A percentile compares a stretch with the other conserved stretches of the same genome.
Conservation (phyloP, 2,888 invertebrate species). For the Odontocolon sp. region DNA sequence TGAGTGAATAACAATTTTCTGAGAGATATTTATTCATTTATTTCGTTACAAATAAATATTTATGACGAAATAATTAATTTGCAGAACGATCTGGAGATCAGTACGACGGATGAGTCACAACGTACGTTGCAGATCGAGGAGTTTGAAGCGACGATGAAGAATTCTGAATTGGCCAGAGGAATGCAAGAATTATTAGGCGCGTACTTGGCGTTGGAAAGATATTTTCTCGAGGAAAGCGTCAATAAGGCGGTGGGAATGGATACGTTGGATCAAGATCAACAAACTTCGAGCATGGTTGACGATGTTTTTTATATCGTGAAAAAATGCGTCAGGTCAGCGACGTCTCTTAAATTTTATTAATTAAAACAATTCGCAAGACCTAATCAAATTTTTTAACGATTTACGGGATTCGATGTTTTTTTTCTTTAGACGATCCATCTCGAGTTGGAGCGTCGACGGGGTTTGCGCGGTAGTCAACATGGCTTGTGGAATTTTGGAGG, state of each 20-base stretch:
- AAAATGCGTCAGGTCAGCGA: slow-evolving; percentile 92
- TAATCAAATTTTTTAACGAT: neutral
- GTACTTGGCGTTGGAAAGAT: slow-evolving; percentile 96
- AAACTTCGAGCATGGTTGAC: slow-evolving; percentile 96
- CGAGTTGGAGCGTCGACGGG: slow-evolving; percentile 96
- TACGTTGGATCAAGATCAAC: slow-evolving; percentile 86
- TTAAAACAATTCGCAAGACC: too few species aligned
- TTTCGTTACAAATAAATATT: too few species aligned
- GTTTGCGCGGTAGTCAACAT: slow-evolving; percentile 98
- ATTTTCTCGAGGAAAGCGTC: slow-evolving; percentile 97
- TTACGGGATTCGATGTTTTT: neutral
- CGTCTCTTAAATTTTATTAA: too few species aligned
- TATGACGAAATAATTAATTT: slow-evolving; percentile 37
- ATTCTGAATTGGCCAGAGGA: slow-evolving; percentile 88
- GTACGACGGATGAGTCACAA: slow-evolving; percentile 82
- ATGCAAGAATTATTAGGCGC: slow-evolving; percentile 93
- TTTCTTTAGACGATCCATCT: slow-evolving; percentile 89
- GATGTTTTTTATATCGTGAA: slow-evolving; percentile 98
- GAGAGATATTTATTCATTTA: too few species aligned
- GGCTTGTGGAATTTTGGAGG: slow-evolving; percentile 93
- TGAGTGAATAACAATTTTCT: slow-evolving; percentile 81
- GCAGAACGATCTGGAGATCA: slow-evolving; percentile 85
- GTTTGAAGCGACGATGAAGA: slow-evolving; percentile 86
- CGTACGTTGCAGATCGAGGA: slow-evolving; percentile 81
- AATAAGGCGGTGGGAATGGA: slow-evolving; percentile 94